phyloP scores from a whole-genome alignment of 2,113 vertebrate species.

The Choloepus hoffmanni region DNA sequence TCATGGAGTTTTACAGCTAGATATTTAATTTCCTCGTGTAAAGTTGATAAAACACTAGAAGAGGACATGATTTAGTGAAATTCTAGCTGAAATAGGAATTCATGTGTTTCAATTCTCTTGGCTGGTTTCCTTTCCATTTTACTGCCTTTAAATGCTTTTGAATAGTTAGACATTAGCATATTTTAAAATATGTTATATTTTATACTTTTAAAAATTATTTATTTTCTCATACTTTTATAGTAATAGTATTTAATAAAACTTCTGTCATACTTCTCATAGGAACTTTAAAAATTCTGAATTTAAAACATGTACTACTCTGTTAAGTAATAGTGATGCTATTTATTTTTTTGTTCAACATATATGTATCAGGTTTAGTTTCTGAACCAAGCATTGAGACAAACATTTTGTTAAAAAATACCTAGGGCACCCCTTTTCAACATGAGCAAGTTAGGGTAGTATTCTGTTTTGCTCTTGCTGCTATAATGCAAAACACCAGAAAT shows the following conservation, averaged over 20 bases:
- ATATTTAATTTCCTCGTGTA: slow-evolving; percentile 43
- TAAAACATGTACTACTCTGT: slow-evolving; percentile 9
- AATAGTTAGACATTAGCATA: not conserved
- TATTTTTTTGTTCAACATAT: not conserved
- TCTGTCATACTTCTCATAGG: not conserved
- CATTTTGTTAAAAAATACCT: not conserved
- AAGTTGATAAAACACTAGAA: slow-evolving; percentile 10
- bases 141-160: slow-evolving; percentile 11
- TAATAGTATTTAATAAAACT: slow-evolving; percentile 41
- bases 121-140: slow-evolving; percentile 20
- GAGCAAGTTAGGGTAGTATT: no score
- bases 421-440: no score
- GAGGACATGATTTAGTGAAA: not conserved
- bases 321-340: not conserved
- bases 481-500: no score
- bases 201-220: not conserved
- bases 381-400: not conserved
- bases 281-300: slow-evolving; percentile 15
- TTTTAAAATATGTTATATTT: slow-evolving; percentile 16
- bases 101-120: not conserved
- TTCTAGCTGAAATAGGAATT: slow-evolving; percentile 11
- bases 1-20: not conserved
- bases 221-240: slow-evolving; percentile 7
- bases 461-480: no score
- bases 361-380: not conserved